phyloP scores from a whole-genome alignment of 2,797 vertebrate species.

The Hapalemur alaotrensis region DNA sequence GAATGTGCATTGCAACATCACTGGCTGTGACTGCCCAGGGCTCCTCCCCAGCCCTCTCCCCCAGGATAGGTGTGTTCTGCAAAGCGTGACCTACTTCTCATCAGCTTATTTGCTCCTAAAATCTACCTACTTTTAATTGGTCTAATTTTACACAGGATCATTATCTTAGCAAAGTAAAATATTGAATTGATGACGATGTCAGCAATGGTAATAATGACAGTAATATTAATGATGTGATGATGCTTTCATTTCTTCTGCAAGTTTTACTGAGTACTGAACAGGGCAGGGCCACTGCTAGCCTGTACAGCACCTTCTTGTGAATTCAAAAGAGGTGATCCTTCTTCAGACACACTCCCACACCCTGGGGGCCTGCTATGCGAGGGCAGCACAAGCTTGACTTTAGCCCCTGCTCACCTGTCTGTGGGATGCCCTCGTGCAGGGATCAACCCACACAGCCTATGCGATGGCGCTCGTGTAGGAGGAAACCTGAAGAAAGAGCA shows the following conservation, averaged over 20 bases:
- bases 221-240: not conserved
- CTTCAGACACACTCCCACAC: not conserved
- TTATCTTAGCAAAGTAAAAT: not conserved
- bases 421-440: too few species aligned
- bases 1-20: not conserved
- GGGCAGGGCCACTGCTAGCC: too few species aligned
- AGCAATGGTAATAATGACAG: too few species aligned
- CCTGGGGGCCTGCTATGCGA: accelerated
- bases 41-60: not conserved
- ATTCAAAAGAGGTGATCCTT: not conserved
- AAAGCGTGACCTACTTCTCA: not conserved
- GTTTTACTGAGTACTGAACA: not conserved
- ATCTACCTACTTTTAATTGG: not conserved
- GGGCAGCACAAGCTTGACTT: not conserved
- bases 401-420: not conserved
- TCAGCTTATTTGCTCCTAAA: not conserved
- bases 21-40: accelerated
- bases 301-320: not conserved
- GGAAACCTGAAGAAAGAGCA: not conserved
- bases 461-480: too few species aligned
- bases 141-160: not conserved
- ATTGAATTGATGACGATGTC: not conserved
- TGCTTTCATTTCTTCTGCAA: not conserved
- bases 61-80: not conserved
- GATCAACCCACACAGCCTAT: not conserved